Conservation (phyloP, 1,140 invertebrate genomes). For the Drosophila pachea region DNA sequence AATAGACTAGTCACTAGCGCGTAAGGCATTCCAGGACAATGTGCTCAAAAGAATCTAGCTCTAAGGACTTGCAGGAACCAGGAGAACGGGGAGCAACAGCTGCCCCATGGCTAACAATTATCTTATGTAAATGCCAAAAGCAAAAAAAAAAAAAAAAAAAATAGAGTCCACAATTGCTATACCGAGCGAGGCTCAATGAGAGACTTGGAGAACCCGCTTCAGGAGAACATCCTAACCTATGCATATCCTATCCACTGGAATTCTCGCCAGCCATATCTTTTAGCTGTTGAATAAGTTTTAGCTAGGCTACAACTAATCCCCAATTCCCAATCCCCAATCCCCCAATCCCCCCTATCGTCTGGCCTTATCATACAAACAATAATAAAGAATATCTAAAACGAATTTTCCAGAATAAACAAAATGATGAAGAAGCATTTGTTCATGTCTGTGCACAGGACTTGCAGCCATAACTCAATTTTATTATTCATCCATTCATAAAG, state of each 20-base stretch:
- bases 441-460: no score
- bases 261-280: neutral
- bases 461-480: neutral
- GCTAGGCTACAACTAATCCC: conserved; percentile 29
- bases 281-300: conserved; percentile 20
- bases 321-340: no score
- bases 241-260: no score
- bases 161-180: conserved; percentile 15
- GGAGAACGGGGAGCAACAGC: neutral
- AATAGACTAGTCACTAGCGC: conserved; percentile 60
- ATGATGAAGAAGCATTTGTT: no score
- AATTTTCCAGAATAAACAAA: no score
- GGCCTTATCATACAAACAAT: no score
- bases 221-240: conserved; percentile 20
- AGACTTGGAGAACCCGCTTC: conserved; percentile 41
- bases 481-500: no score
- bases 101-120: conserved; percentile 45
- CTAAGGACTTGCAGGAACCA: conserved; percentile 20
- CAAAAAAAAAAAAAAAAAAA: no score
- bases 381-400: no score
- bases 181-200: no score
- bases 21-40: conserved; percentile 59
- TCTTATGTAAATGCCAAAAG: conserved; percentile 74
- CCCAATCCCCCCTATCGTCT: no score
- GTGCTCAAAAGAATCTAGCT: conserved; percentile 55